Evolutionary conservation across 2,797 vertebrate genomes (phyloP).

Genomic region (Bufotes viridis): DNA sequence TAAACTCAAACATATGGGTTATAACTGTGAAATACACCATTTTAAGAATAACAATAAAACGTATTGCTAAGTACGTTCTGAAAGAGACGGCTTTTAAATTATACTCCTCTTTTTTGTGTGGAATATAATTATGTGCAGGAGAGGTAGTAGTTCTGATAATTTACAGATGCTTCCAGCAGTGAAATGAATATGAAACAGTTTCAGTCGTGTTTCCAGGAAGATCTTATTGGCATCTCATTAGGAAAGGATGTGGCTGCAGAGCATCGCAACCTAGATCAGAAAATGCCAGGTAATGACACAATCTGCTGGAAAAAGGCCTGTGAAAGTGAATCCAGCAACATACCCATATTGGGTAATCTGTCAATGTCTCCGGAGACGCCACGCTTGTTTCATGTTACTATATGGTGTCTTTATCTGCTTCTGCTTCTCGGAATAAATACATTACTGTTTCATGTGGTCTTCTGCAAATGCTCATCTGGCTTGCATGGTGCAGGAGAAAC

Average conservation of each 20-base stretch:
- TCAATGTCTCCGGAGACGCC: slow-evolving; percentile 26
- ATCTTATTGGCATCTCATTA: slow-evolving; percentile 42
- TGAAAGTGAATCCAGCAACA: slow-evolving; percentile 1
- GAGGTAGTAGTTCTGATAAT: slow-evolving; percentile 37
- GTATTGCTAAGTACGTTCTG: slow-evolving; percentile 23
- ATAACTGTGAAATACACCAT: background rate
- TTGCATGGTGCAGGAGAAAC: background rate
- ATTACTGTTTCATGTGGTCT: background rate
- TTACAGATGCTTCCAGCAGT: slow-evolving; percentile 50
- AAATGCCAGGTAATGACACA: slow-evolving; percentile 5
- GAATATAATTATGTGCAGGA: slow-evolving; percentile 54
- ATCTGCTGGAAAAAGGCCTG: background rate
- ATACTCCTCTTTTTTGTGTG: slow-evolving; percentile 28
- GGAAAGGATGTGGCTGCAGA: slow-evolving; percentile 28
- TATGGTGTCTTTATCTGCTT: slow-evolving; percentile 10
- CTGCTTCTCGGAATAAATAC: slow-evolving; percentile 15
- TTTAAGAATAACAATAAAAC: slow-evolving; percentile 44
- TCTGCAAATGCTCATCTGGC: background rate
- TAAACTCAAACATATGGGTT: slow-evolving; percentile 12
- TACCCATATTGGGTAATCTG: slow-evolving; percentile 16
- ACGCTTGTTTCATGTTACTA: slow-evolving; percentile 5
- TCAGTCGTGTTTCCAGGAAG: slow-evolving; percentile 27
- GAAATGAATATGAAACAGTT: slow-evolving; percentile 51
- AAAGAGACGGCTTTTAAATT: slow-evolving; percentile 38
- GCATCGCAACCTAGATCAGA: background rate